Evolutionary conservation across 2,888 invertebrate genomes (phyloP), one percentile per base, ranked within the genome.

Genomic region (Amitus sp.): DNA sequence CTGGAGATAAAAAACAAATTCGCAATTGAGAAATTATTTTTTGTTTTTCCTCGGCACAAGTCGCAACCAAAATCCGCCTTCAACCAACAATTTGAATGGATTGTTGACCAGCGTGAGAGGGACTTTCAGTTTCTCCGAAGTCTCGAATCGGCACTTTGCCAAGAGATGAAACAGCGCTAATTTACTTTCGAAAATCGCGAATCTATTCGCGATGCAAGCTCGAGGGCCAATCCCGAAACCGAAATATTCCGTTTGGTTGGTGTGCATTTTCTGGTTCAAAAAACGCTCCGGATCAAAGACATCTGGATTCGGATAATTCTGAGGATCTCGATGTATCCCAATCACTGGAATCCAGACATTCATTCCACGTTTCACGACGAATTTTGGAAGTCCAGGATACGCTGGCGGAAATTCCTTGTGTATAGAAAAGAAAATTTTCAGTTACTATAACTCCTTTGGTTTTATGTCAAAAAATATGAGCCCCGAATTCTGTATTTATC

Each of bases 211-310:
- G 49, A 83, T 76, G 47, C 82, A 83, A 47, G 72, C 76, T 46
- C 80, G 67, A 0, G 79, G 82, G 0, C 82, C 82, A 0, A 72
- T 47, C 9, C 82, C 82, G 62, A 83, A 83, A 0, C 82, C 75
- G 1, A 82, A 17, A 60, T 74, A 83, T 2, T 73, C 67, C 3
- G 64, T 66, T 0, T 76, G 73, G 28, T 73, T 73, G 2, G 73
- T 69, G 1, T 54, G 34, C 2, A 45, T 10, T 23, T 66, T 63
- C 40, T 80, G 77, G 0, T 74, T 74, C 15, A 69, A 70, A 68
- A 83, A 85, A 45, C 84, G 70, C 52, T 83, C 83, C 0, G 86
- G 85, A 65, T 85, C 77, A 56, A 84, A 86, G 13, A 69, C 71
- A 73, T 82, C 77, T 0, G 85, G 86, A 18, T 85, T 69, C 1